phyloP scores from a whole-genome alignment of 2,888 invertebrate genomes.

The Melanostoma scalare region DNA sequence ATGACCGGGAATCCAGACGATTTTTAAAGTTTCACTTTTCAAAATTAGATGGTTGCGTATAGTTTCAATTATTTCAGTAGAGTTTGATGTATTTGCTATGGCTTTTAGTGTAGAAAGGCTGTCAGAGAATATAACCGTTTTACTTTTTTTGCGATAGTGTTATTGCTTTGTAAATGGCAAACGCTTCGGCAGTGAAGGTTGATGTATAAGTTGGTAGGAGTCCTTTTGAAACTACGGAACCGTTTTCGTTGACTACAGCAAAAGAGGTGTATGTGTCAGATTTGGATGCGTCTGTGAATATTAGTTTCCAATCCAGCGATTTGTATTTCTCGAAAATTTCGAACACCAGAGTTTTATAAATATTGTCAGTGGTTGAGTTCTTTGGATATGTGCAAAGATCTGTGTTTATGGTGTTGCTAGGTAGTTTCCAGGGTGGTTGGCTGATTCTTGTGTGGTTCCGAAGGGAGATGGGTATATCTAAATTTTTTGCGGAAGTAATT shows the following conservation, averaged over 20 bases:
- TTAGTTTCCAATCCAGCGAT: not conserved
- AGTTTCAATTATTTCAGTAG: slow-evolving; percentile 6
- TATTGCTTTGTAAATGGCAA: slow-evolving; percentile 16
- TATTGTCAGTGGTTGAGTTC: slow-evolving; percentile 14
- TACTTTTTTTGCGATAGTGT: not conserved
- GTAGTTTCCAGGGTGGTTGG: slow-evolving; percentile 13
- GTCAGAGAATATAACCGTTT: slow-evolving; percentile 19
- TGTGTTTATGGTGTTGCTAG: slow-evolving; percentile 3
- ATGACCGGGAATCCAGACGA: slow-evolving; percentile 10
- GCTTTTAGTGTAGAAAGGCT: slow-evolving; percentile 15
- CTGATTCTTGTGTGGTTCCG: slow-evolving; percentile 2
- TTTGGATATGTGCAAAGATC: slow-evolving; percentile 23
- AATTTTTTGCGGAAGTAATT: slow-evolving; percentile 5
- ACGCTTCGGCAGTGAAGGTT: not conserved
- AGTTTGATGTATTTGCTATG: slow-evolving; percentile 5
- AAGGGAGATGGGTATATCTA: not conserved
- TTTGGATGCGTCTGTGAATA: slow-evolving; percentile 30
- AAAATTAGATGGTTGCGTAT: slow-evolving; percentile 14
- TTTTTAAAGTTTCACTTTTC: slow-evolving; percentile 8
- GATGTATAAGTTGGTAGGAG: too few species aligned
- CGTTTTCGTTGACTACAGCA: not conserved
- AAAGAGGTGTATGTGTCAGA: slow-evolving; percentile 8
- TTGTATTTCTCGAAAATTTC: slow-evolving; percentile 10
- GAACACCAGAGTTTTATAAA: slow-evolving; percentile 14
- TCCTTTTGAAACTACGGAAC: not conserved